Conservation (phyloP, 2,888 invertebrate genomes). For the Euproctis similis region DNA sequence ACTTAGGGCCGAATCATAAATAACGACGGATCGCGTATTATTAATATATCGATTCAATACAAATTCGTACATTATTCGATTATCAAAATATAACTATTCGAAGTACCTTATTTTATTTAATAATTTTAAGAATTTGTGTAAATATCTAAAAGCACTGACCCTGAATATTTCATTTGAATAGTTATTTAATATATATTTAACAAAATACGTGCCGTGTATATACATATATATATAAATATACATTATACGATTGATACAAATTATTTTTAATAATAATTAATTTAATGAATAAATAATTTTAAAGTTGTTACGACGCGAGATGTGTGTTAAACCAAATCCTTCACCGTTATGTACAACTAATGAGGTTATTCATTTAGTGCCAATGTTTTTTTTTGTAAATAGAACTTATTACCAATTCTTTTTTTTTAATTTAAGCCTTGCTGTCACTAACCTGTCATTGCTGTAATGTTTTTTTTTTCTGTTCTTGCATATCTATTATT, state of each 20-base stretch:
- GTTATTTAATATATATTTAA: constrained; percentile 47
- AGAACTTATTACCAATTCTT: constrained; percentile 14
- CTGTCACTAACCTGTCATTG: background rate
- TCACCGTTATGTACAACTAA: constrained; percentile 68
- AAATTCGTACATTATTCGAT: constrained; percentile 21
- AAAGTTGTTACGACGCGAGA: constrained; percentile 32
- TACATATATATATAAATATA: too few relatives aligned
- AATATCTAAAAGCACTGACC: constrained; percentile 57
- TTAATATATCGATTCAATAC: constrained; percentile 17
- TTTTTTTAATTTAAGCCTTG: constrained; percentile 2
- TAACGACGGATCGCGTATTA: too few relatives aligned
- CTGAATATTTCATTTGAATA: constrained; percentile 42
- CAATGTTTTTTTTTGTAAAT: constrained; percentile 47
- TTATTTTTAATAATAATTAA: constrained; percentile 36
- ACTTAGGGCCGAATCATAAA: too few relatives aligned
- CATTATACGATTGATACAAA: constrained; percentile 60
- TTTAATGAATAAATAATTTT: constrained; percentile 24
- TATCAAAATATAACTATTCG: constrained; percentile 31
- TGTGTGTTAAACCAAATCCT: constrained; percentile 56
- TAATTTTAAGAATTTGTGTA: constrained; percentile 57
- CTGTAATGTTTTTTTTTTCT: too few relatives aligned
- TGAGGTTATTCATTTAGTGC: constrained; percentile 48
- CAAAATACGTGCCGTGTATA: constrained; percentile 69
- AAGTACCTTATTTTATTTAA: constrained; percentile 58
- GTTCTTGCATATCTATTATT: too few relatives aligned